Base-by-base conservation (phyloP, 2,113 vertebrate genomes). In the Furnarius figulus region DNA sequence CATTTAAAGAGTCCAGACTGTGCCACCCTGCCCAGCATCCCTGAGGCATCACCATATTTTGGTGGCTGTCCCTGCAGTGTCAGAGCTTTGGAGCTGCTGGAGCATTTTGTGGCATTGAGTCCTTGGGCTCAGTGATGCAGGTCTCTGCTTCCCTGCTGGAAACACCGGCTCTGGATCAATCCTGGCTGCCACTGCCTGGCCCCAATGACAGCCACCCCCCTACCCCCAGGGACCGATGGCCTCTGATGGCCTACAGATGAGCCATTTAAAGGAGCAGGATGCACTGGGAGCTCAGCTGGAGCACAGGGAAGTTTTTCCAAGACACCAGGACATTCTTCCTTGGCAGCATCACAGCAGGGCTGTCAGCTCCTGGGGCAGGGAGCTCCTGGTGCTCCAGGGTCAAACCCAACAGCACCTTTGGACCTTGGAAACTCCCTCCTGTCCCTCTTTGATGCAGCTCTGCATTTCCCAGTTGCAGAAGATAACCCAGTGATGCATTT, bases 71-170 rank as follows among this genome's bases (percentile, higher is more conserved):
- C n/a, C 44, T 6, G 14, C 35, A 30, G 14, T 4, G 3, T 4
- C 0, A 0, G 28, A 66, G 28, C 28, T 50, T 17, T 0, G 5
- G 61, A 56, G 66, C 66, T 46, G 44, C 55, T 0, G 0, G 37
- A 72, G 44, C 42, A 13, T 19, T 8, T 22, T 58, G 30, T 4
- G 31, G 76, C 5, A 47, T 7, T 5, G 0, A 13, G 49, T 14
- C 11, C 72, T 49, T 2, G 3, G 66, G 56, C 1, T 7, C 2
- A 39, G 42, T 1, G 28, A 68, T 44, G 8, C 9, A 1, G 25
- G 37, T 22, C 25, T 21, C 35, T 12, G 0, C 16, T 39, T 44
- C 35, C 49, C 77, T 3, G 5, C 79, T 70, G 75, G 90, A 61
- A 66, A 74, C 2, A 6, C 59, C 1, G 1, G 2, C 31, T 24